Percentiles rank a stretch among this genome's conserved stretches.
Conservation (phyloP, 2,888 invertebrate genomes). For the Lithophane leautieri region DNA sequence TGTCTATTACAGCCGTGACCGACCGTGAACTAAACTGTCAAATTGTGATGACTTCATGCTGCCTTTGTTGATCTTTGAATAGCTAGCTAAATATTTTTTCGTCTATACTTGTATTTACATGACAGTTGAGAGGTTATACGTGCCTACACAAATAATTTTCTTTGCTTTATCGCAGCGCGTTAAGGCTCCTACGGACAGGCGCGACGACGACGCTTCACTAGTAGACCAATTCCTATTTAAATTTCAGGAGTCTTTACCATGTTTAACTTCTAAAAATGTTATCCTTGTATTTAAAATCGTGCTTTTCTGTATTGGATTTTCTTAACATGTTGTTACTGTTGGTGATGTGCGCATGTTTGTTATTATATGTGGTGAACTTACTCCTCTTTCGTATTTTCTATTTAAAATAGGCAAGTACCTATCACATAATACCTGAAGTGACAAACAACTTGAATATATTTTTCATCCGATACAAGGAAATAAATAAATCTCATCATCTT, state of each 20-base stretch:
- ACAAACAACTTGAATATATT: not conserved
- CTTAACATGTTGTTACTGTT: not conserved
- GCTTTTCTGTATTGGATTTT: not conserved
- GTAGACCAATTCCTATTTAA: too few relatives aligned
- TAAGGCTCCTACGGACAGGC: not conserved
- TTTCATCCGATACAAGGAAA: not conserved
- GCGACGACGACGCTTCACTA: too few relatives aligned
- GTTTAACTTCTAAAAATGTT: not conserved
- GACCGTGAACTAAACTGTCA: constrained; percentile 60
- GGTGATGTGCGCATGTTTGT: not conserved
- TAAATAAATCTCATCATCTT: not conserved
- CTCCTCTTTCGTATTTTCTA: not conserved
- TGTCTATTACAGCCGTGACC: constrained; percentile 38
- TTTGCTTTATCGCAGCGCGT: not conserved
- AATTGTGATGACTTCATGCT: constrained; percentile 51
- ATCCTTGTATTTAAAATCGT: not conserved
- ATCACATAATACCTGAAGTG: not conserved
- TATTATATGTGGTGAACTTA: not conserved
- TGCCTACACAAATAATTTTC: not conserved
- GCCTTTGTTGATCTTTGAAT: constrained; percentile 24
- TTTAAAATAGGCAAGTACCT: not conserved
- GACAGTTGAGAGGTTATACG: not conserved
- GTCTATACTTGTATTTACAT: constrained; percentile 6
- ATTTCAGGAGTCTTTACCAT: not conserved
- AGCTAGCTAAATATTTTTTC: constrained; percentile 8